Evolutionary conservation across 1,140 invertebrate species (phyloP).

Genomic region (Melitaea cinxia): DNA sequence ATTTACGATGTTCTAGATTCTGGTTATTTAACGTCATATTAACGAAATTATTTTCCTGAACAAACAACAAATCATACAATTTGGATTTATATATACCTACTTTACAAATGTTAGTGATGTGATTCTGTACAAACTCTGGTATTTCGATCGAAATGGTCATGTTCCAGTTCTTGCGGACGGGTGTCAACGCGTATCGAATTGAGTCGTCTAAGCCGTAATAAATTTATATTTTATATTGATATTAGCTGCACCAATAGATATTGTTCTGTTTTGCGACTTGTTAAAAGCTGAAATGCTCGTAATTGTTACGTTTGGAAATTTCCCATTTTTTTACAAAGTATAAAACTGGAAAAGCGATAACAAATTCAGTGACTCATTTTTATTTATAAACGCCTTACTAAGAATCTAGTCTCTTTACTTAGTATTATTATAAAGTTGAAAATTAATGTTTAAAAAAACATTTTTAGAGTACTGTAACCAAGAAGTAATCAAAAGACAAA

Average conservation of each 20-base stretch:
- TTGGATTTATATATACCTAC: constrained; percentile 13
- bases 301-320: too few species aligned
- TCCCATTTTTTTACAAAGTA: too few species aligned
- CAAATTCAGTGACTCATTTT: too few species aligned
- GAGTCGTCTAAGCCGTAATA: constrained; percentile 31
- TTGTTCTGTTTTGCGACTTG: background rate
- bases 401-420: too few species aligned
- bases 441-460: too few species aligned
- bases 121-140: constrained; percentile 30
- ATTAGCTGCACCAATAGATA: too few species aligned
- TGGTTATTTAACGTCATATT: background rate
- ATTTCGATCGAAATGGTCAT: constrained; percentile 31
- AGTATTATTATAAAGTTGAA: too few species aligned
- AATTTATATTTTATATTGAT: constrained; percentile 24
- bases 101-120: constrained; percentile 9
- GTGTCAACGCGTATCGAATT: constrained; percentile 30
- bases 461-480: too few species aligned
- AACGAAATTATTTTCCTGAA: background rate
- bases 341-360: too few species aligned
- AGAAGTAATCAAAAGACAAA: too few species aligned
- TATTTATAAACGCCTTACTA: too few species aligned
- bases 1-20: background rate
- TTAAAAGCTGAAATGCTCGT: too few species aligned
- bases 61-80: constrained; percentile 20
- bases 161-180: constrained; percentile 29